phyloP scores from a whole-genome alignment of 1,140 invertebrate species.

The Goniozus legneri region DNA sequence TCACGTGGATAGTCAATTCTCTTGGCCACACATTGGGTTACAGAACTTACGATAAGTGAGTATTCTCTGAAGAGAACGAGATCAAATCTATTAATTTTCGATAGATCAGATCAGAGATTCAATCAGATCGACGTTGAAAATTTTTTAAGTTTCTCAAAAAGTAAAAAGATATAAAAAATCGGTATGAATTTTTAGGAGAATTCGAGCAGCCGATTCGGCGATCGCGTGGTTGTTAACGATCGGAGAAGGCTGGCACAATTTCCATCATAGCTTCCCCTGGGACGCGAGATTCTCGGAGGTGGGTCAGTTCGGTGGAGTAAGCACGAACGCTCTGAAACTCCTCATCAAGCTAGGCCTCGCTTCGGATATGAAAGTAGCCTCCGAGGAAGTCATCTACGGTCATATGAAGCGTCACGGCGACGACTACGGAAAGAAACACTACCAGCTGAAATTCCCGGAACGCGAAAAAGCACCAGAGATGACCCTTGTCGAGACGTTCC shows the following conservation, averaged over 20 bases:
- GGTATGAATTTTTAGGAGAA: conserved; percentile 8
- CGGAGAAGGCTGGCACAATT: conserved; percentile 87
- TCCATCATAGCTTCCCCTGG: conserved; percentile 90
- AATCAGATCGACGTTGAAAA: no score
- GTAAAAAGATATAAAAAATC: neutral
- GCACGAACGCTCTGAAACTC: conserved; percentile 75
- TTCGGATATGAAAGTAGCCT: conserved; percentile 78
- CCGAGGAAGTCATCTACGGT: conserved; percentile 62
- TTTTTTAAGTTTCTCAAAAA: neutral
- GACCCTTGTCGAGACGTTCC: no score
- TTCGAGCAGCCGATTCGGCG: conserved; percentile 4
- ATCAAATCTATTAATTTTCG: no score
- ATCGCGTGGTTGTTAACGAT: neutral
- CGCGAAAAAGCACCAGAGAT: no score
- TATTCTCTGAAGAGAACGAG: conserved; percentile 2
- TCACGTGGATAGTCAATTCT: conserved; percentile 2
- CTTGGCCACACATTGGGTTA: neutral
- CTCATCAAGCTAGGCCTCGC: conserved; percentile 76
- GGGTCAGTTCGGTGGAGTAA: conserved; percentile 67
- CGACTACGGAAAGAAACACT: no score
- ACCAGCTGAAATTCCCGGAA: no score
- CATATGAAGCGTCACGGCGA: conserved; percentile 69
- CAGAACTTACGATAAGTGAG: conserved; percentile 50
- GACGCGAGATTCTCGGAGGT: conserved; percentile 81
- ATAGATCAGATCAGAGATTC: no score